Conservation (phyloP, 1,140 invertebrate genomes). For the Drosophila gunungcola region DNA sequence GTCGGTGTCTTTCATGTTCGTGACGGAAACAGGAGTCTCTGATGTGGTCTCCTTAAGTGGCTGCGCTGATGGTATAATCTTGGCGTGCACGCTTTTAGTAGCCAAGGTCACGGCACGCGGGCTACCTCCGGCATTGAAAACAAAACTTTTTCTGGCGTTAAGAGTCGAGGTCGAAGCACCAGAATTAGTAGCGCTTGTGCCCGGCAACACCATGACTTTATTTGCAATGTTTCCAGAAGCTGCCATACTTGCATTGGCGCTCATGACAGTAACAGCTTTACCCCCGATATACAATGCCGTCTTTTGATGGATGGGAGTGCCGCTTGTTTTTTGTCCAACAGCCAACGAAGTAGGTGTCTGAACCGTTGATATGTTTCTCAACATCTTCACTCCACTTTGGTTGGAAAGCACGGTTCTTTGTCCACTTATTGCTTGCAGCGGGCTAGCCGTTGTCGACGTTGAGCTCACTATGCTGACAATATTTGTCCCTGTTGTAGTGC, state of each 20-base stretch:
- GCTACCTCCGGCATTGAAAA: constrained; percentile 61
- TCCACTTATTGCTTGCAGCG: constrained; percentile 59
- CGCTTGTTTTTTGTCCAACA: constrained; percentile 30
- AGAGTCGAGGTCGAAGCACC: constrained; percentile 23
- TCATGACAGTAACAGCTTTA: constrained; percentile 89
- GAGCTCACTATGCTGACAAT: constrained; percentile 78
- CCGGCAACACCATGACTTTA: constrained; percentile 83
- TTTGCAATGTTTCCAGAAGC: constrained; percentile 18
- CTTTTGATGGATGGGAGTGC: constrained; percentile 84
- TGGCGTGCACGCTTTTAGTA: constrained; percentile 65
- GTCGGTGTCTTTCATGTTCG: constrained; percentile 48
- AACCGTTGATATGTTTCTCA: constrained; percentile 86
- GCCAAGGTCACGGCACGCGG: constrained; percentile 60
- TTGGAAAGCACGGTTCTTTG: constrained; percentile 84
- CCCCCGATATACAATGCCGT: constrained; percentile 88
- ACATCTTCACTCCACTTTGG: constrained; percentile 88
- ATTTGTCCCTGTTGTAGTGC: constrained; percentile 84
- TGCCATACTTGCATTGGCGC: constrained; percentile 77
- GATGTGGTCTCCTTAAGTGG: constrained; percentile 51
- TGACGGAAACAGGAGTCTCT: constrained; percentile 27
- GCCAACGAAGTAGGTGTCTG: constrained; percentile 27
- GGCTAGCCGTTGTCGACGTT: constrained; percentile 56
- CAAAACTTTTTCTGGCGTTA: constrained; percentile 73
- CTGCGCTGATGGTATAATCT: constrained; percentile 71
- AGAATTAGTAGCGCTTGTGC: constrained; percentile 2